phyloP scores from a whole-genome alignment of 2,888 invertebrate species.

The Cephus runcator region DNA sequence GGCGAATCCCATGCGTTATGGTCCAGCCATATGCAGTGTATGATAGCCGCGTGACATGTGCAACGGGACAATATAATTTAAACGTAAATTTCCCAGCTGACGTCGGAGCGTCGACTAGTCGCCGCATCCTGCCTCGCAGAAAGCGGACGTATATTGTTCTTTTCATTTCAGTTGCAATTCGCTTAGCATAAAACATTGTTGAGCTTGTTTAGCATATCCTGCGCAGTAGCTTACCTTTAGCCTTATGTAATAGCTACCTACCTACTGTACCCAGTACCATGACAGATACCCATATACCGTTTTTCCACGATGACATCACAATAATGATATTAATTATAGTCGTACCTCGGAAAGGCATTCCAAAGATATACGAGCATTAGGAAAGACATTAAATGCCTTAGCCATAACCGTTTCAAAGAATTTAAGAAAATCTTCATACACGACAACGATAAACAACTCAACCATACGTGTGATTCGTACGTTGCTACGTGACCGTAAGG shows the following conservation, averaged over 20 bases:
- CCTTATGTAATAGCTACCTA: conserved; percentile 34
- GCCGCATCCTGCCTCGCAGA: conserved; percentile 3
- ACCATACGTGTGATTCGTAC: not conserved
- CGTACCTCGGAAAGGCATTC: not conserved
- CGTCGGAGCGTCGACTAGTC: not conserved
- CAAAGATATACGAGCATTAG: not conserved
- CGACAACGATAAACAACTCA: not conserved
- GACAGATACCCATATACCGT: conserved; percentile 21
- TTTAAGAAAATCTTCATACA: not conserved
- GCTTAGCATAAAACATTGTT: conserved; percentile 3
- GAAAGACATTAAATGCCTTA: not conserved
- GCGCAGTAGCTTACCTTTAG: conserved; percentile 26
- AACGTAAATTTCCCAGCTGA: not conserved
- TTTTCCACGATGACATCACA: conserved; percentile 37
- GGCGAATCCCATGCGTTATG: not conserved
- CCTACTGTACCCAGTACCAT: conserved; percentile 26
- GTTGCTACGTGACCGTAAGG: no score
- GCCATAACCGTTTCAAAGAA: not conserved
- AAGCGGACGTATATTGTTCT: conserved; percentile 4
- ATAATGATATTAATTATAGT: conserved; percentile 45
- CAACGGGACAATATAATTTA: conserved; percentile 1
- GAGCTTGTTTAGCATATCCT: conserved; percentile 1
- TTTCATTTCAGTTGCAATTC: conserved; percentile 1
- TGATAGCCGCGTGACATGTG: not conserved
- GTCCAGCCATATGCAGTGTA: not conserved